Base-by-base conservation (phyloP, 2,113 vertebrate species). In the Ceyx margarethae region DNA sequence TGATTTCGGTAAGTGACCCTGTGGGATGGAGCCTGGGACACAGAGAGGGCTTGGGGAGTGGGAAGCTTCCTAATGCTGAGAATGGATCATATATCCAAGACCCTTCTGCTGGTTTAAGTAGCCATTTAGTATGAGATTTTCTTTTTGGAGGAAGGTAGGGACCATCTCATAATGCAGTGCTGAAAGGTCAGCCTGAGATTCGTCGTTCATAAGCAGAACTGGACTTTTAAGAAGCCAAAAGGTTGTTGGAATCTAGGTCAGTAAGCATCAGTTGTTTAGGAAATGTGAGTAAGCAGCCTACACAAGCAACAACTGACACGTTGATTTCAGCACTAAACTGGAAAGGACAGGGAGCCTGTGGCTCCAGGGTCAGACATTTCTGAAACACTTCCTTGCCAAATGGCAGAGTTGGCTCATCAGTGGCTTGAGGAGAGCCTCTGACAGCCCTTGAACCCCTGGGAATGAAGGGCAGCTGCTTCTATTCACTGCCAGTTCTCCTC, bases 1-100 rank as follows among this genome's bases (percentile, higher is more conserved):
- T 99, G 97, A 98, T 99, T 83, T 99, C 98, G 97, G 99, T 99
- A 96, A 98, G 99, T 65, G 20, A 43, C 10, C 37, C 71, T 15
- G 6, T 29, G 33, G 57, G 54, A 58, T 26, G 10, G 8, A 61
- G 80, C 23, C 1, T 6, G 45, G 83, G 33, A 42, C 71, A 29
- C 64, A 20, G 31, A 9, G 64, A 48, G 71, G 43, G 29, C 67
- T 76, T 76, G 29, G 11, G 51, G 11, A 25, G 6, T 1, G 3
- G 26, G 40, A 10, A 28, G 15, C 60, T 40, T 50, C 86, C 33
- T 35, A 15, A 10, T 61, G 65, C 45, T 74, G 46, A 13, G 15
- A 11, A 8, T 5, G 29, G 45, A 31, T 33, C 8, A 0, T 10
- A 10, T 5, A 2, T 11, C 51, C 61, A 15, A 67, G 62, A 19